A percentile compares a stretch with the other conserved stretches of the same genome.
Conservation (phyloP, 2,888 invertebrate species). For the Chrysodeixis includens region DNA sequence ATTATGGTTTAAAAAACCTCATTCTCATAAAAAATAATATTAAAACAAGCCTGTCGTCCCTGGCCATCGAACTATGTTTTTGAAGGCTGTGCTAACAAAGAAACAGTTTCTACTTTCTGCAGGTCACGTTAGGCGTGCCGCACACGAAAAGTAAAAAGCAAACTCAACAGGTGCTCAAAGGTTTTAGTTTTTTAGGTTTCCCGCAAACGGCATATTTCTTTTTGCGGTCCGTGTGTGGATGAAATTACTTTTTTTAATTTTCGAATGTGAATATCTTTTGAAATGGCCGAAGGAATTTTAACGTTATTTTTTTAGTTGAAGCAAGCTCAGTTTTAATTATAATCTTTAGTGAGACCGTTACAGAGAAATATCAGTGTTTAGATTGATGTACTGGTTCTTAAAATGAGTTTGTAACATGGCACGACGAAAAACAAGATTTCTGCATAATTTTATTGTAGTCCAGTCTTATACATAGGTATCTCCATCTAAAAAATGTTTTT, state of each 20-base stretch:
- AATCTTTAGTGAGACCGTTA: no score
- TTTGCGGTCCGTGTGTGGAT: constrained; percentile 44
- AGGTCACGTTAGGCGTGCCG: constrained; percentile 40
- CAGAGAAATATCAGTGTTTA: no score
- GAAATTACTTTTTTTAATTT: constrained; percentile 46
- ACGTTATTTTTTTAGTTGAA: constrained; percentile 1
- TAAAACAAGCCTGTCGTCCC: no score
- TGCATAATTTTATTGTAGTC: no score
- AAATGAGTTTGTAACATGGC: no score
- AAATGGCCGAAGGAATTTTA: constrained; percentile 10
- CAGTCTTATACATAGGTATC: no score
- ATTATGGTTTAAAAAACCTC: not conserved
- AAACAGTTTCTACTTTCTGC: constrained; percentile 14
- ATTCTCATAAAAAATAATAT: constrained; percentile 10
- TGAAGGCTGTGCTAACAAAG: constrained; percentile 27
- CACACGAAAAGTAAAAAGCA: constrained; percentile 53
- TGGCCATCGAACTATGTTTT: constrained; percentile 25
- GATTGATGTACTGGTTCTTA: no score
- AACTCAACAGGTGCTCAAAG: constrained; percentile 61
- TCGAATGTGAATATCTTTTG: constrained; percentile 31
- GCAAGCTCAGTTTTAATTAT: no score
- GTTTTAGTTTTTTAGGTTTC: constrained; percentile 46
- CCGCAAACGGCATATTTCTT: constrained; percentile 52
- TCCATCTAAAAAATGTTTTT: no score
- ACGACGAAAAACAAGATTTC: no score